Evolutionary conservation across 2,888 invertebrate genomes (phyloP).

Genomic region (Heliconius charithonia): DNA sequence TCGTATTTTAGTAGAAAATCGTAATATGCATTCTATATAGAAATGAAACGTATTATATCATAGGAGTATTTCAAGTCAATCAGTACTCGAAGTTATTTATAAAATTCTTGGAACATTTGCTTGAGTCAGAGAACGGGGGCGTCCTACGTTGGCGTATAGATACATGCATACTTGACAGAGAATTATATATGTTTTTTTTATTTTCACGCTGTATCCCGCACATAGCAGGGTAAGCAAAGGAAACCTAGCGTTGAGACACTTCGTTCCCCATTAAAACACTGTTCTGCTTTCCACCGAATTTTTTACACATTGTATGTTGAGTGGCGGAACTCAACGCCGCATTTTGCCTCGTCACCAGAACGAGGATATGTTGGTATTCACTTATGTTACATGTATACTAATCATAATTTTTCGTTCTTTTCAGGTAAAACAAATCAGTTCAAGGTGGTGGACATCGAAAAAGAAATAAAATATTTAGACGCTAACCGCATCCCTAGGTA

Average conservation of each 20-base stretch:
- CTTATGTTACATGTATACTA: background rate
- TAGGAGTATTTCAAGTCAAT: constrained; percentile 38
- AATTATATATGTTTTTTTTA: background rate
- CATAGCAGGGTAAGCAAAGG: too few relatives aligned
- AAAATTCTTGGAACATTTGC: constrained; percentile 51
- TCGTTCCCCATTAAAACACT: too few relatives aligned
- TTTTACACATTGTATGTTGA: too few relatives aligned
- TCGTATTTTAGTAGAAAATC: too few relatives aligned
- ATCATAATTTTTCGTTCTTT: background rate
- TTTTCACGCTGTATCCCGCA: too few relatives aligned
- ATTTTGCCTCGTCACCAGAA: too few relatives aligned
- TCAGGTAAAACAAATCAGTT: constrained; percentile 8
- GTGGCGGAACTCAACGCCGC: too few relatives aligned
- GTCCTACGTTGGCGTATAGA: background rate
- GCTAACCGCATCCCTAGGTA: background rate
- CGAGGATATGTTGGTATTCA: too few relatives aligned
- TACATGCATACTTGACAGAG: background rate
- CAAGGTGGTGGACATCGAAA: background rate
- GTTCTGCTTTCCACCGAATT: too few relatives aligned
- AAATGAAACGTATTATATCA: background rate
- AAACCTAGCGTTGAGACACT: too few relatives aligned
- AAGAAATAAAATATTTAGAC: background rate
- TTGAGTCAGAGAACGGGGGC: constrained; percentile 50
- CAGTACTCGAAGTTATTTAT: constrained; percentile 45
- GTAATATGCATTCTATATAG: background rate